Conservation (phyloP, 2,797 vertebrate species). For the Chaetophractus vellerosus region DNA sequence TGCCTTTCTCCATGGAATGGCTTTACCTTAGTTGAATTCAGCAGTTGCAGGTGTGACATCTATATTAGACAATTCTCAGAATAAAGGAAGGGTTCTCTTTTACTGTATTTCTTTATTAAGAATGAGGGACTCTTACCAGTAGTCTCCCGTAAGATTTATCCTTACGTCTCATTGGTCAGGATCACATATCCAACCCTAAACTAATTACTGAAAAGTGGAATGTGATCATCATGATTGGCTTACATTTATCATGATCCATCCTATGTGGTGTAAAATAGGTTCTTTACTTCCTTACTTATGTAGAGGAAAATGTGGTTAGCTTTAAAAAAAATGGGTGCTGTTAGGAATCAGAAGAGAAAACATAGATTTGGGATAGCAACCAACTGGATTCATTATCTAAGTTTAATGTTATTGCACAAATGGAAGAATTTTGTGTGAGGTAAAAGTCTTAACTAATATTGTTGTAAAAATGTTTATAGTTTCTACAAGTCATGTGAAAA, state of each 20-base stretch:
- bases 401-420: neutral
- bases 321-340: neutral
- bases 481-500: neutral
- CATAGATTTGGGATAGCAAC: neutral
- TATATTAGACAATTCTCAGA: neutral
- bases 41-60: neutral
- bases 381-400: neutral
- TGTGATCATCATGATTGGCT: neutral
- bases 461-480: neutral
- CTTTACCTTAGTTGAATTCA: neutral
- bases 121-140: neutral
- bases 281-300: neutral
- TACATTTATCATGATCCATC: neutral
- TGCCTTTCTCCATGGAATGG: neutral
- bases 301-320: neutral
- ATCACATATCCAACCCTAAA: neutral
- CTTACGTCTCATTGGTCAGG: neutral
- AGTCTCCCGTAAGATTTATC: neutral
- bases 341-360: neutral
- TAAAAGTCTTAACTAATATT: neutral
- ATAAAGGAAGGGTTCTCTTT: neutral
- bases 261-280: neutral
- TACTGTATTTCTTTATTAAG: neutral
- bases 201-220: neutral
- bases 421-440: neutral